These are phyloP conservation scores for Lithodes maja DNA, from an alignment of 2,888 invertebrate genomes.

Conservation along the genomic window DNA sequence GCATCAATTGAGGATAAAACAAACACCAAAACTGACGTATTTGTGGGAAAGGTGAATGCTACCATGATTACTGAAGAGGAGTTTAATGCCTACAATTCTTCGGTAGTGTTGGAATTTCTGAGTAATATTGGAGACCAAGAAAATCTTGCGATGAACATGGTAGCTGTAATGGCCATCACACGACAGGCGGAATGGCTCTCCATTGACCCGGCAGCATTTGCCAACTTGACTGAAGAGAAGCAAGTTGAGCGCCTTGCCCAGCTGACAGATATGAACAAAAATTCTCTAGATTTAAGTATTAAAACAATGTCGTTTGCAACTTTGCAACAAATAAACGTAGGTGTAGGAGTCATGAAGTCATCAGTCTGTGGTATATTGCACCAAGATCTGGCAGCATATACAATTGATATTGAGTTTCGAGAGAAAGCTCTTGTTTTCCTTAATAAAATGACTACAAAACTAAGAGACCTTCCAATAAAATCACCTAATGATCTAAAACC, in stretches of 20 bases:
- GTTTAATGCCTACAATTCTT: conserved; percentile 19
- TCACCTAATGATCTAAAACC: conserved; percentile 34
- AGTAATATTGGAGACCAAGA: conserved; percentile 34
- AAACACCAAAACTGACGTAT: conserved; percentile 8
- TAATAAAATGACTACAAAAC: conserved; percentile 26
- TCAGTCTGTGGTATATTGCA: conserved; percentile 27
- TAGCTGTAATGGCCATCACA: conserved; percentile 19
- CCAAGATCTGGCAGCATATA: conserved; percentile 34
- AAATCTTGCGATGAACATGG: conserved; percentile 37
- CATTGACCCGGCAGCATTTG: neutral
- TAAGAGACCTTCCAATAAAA: conserved; percentile 14
- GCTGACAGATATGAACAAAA: conserved; percentile 32
- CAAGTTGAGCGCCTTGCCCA: neutral
- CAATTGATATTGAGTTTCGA: conserved; percentile 45
- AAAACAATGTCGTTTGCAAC: conserved; percentile 41
- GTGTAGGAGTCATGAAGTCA: conserved; percentile 29
- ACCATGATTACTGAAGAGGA: conserved; percentile 43
- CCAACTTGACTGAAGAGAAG: neutral
- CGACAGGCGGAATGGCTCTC: conserved; percentile 37
- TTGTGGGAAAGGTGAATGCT: conserved; percentile 30
- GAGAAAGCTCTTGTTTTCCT: conserved; percentile 29
- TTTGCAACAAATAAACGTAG: conserved; percentile 31
- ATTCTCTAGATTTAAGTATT: conserved; percentile 6
- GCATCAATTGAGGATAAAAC: conserved; percentile 31
- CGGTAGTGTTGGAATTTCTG: conserved; percentile 1